These are phyloP conservation scores for Oophaga sylvatica DNA, from an alignment of 2,797 vertebrate genomes.

Conservation along the genomic window DNA sequence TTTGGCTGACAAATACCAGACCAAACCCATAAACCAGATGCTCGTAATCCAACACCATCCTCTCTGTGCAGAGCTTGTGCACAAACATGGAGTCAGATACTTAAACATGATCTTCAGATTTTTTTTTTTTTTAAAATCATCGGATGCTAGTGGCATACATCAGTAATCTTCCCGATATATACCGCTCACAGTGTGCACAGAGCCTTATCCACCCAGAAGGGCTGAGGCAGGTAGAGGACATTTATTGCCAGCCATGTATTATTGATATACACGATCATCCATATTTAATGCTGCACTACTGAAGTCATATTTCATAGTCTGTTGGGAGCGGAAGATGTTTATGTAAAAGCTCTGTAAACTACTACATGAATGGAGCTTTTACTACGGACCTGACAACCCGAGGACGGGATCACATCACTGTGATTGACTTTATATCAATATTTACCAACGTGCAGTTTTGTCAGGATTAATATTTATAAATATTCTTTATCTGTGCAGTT, in stretches of 20 bases:
- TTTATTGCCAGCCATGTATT: constrained; percentile 30
- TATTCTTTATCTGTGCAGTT: not conserved
- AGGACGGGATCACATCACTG: not conserved
- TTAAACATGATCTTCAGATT: not conserved
- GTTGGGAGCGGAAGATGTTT: not conserved
- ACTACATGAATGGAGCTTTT: not conserved
- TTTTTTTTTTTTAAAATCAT: no score
- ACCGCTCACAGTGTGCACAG: no score
- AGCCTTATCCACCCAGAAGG: not conserved
- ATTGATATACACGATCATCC: constrained; percentile 26
- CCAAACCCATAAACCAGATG: no score
- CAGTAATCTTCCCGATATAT: no score
- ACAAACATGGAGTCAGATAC: not conserved
- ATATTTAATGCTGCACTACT: constrained; percentile 39
- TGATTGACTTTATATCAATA: not conserved
- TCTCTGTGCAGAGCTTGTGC: not conserved
- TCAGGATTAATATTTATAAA: not conserved
- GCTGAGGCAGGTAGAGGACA: constrained; percentile 1
- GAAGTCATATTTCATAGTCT: constrained; percentile 21
- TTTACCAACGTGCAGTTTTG: not conserved
- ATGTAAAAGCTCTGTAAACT: constrained; percentile 25
- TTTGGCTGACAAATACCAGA: no score
- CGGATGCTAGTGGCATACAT: no score
- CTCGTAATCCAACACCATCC: no score
- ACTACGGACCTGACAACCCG: not conserved